Conservation (phyloP, 2,888 invertebrate species). For the Oligia strigilis region DNA sequence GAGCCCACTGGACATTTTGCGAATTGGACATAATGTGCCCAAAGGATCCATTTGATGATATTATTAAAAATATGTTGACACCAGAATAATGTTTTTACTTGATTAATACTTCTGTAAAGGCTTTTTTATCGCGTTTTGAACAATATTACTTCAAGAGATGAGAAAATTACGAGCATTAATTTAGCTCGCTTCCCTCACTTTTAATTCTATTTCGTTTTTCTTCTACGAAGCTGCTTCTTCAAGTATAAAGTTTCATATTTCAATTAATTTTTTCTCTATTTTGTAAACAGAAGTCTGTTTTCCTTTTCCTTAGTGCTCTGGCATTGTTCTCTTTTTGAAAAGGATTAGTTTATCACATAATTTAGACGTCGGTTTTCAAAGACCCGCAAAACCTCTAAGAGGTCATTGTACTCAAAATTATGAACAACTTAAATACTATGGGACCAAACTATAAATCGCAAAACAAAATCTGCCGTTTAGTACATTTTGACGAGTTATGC, state of each 20-base stretch:
- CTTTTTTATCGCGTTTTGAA: slow-evolving; percentile 22
- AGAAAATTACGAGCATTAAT: slow-evolving; percentile 25
- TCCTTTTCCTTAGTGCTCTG: not conserved
- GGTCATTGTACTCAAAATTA: no score
- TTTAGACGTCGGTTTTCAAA: not conserved
- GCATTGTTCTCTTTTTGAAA: not conserved
- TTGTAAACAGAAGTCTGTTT: slow-evolving; percentile 18
- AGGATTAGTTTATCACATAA: not conserved
- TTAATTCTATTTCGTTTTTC: slow-evolving; percentile 42
- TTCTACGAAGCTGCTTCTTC: slow-evolving; percentile 25
- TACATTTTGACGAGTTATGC: no score
- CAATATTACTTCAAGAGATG: slow-evolving; percentile 36
- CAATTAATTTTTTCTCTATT: slow-evolving; percentile 15
- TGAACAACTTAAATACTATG: no score
- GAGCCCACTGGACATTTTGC: no score
- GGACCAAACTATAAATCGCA: no score
- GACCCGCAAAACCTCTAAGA: no score
- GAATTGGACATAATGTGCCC: no score
- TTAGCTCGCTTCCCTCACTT: slow-evolving; percentile 9
- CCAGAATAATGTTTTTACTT: slow-evolving; percentile 37
- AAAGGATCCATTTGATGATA: not conserved
- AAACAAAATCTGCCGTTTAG: no score
- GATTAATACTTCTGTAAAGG: slow-evolving; percentile 41
- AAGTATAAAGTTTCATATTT: slow-evolving; percentile 35
- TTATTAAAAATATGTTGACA: slow-evolving; percentile 14